phyloP scores from a whole-genome alignment of 2,797 vertebrate genomes.

The Pseudochirops corinnae region DNA sequence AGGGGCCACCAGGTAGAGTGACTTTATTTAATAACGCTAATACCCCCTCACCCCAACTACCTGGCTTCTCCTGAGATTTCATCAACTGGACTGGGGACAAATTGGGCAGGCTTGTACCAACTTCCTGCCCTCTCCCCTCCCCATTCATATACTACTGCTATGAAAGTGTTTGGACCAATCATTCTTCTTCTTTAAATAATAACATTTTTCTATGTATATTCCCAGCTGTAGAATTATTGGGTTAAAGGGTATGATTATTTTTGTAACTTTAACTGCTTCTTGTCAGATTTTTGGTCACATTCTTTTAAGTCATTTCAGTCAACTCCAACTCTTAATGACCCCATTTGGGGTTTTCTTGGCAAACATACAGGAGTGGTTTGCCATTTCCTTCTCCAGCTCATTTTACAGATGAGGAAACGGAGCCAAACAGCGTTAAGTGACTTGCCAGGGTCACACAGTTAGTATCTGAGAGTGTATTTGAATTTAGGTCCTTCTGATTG shows the following conservation, averaged over 20 bases:
- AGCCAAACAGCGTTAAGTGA: neutral
- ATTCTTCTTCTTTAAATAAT: neutral
- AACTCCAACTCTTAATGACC: neutral
- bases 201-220: neutral
- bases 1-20: neutral
- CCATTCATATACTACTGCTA: neutral
- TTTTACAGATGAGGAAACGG: neutral
- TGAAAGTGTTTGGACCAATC: neutral
- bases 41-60: neutral
- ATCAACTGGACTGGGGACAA: neutral
- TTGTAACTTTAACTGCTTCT: neutral
- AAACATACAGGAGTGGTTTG: too few relatives aligned
- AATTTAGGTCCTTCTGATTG: neutral
- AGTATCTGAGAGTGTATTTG: neutral
- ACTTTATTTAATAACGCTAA: neutral
- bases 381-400: too few relatives aligned
- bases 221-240: neutral
- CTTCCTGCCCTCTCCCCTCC: neutral
- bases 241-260: neutral
- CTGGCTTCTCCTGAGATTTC: neutral
- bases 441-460: neutral
- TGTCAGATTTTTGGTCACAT: neutral
- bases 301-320: neutral
- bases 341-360: too few relatives aligned
- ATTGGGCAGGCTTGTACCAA: neutral